Base-by-base conservation (phyloP, 1,140 invertebrate genomes). In the Drosophila punjabiensis region DNA sequence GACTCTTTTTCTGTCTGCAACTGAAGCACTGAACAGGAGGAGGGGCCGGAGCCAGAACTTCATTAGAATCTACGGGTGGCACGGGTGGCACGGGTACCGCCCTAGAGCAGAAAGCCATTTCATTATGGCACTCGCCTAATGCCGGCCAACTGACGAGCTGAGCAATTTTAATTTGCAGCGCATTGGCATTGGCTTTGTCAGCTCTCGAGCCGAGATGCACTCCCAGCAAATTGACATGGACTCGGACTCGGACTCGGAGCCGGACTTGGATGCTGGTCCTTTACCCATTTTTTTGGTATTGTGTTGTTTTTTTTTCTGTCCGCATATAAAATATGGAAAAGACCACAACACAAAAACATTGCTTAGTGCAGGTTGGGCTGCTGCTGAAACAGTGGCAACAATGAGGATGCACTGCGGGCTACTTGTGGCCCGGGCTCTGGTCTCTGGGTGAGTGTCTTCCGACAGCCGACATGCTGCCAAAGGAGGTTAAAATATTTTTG, bases 401-500 rank as follows among this genome's bases (percentile, higher is more conserved):
- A 74, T 74, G 69, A 74, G 69, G 47, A 48, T 59, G 66, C 48
- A 39, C 24, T 35, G 52, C 33, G 37, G 64, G 30, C 67, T 68
- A 69, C 64, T 70, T 70, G 45, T 59, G 30, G 58, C 45, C 47
- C 16, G 11, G 35, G 32, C 18, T 2, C 28, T 32, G 69, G 52
- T 39, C 55, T 58, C 13, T 47, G 48, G 70, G 56, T 48, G 33
- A 43, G 60, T 75, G 56, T 75, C 56, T 56, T 62, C 30, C 55
- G 30, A 41, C 70, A 74, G 28, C 80, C 80, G 84, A 84, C 86
- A 90, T 86, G 79, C 84, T 89, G 86, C 86, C 87, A 90, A 90
- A 91, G 87, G 76, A 90, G 89, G 79, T 80, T 90, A 86, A 91
- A 90, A 90, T 90, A 90, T 90, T 91, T 90, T 91, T 90, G 86